Base-by-base conservation (phyloP, 1,140 invertebrate species). In the Rhagoletis zephyria region DNA sequence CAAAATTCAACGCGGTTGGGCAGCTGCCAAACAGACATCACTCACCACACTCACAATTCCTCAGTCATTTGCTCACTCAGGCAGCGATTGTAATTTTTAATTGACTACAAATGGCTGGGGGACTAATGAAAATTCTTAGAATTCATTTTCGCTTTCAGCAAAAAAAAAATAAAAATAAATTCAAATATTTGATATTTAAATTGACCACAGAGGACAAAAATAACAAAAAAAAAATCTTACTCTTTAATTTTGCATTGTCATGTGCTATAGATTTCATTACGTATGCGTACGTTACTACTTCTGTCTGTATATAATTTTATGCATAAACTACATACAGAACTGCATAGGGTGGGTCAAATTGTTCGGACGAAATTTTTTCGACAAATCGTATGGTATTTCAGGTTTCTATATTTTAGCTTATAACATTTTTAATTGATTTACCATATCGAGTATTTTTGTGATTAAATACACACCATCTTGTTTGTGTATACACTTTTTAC, bases 21-120 rank as follows among this genome's bases (percentile, higher is more conserved):
- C 7, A 19, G 74, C 74, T 81, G 74, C 51, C 74, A 81, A 81
- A 81, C 48, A 51, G n/a, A 51, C 74, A 81, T 81, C 74, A 81
- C n/a, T 81, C 48, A 12, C 40, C 48, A 12, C 40, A 70, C 42
- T 70, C 67, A 2, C 67, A 7, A 19, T 81, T 12, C 2, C 48
- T 10, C 45, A 59, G 9, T 81, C 42, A 19, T 56, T 81, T 42
- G 19, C n/a, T n/a, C 48, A 56, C 9, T 19, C 5, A 59, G 19
- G 14, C 48, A 51, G n/a, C 1, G 2, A n/a, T 6, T 48, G 10
- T 74, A 45, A 42, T 70, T 9, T 40, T 64, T 45, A 42, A 14
- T 74, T 74, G 45, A 7, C 70, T n/a, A 42, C 45, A 12, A 74
- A 74, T 4, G 16, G 16, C 45, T 14, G 48, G 64, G 19, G 40